phyloP scores from a whole-genome alignment of 1,140 invertebrate genomes.

The Ceratosolen solmsi region DNA sequence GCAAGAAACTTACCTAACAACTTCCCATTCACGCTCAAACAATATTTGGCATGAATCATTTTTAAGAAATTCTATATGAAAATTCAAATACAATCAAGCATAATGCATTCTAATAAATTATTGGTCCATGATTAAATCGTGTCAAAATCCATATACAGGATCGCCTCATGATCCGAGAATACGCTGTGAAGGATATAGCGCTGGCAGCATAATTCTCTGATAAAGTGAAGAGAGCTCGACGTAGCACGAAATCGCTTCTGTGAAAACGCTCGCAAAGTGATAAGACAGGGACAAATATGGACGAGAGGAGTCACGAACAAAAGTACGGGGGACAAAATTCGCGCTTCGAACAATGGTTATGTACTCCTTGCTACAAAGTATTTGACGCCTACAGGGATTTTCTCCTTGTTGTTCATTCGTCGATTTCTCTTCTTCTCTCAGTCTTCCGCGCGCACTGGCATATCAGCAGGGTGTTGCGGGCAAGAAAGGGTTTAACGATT shows the following conservation, averaged over 20 bases:
- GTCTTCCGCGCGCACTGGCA: neutral
- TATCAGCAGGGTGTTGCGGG: slow-evolving; percentile 65
- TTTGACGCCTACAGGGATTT: slow-evolving; percentile 43
- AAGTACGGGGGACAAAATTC: slow-evolving; percentile 10
- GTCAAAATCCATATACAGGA: neutral
- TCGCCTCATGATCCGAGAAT: neutral
- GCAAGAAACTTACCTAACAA: no score
- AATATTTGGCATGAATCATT: no score
- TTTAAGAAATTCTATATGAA: no score
- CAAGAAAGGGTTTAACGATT: slow-evolving; percentile 75
- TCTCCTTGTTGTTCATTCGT: neutral
- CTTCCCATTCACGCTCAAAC: no score
- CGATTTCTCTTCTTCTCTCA: slow-evolving; percentile 4
- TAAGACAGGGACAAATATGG: slow-evolving; percentile 19
- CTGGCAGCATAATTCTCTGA: neutral
- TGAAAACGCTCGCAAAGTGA: slow-evolving; percentile 3
- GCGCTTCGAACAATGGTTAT: slow-evolving; percentile 27
- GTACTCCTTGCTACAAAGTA: slow-evolving; percentile 40
- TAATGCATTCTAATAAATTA: neutral
- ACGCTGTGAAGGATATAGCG: neutral
- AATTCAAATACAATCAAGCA: no score
- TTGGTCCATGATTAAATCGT: neutral
- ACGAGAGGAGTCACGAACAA: neutral
- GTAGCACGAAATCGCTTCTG: neutral
- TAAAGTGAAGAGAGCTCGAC: neutral